Base-by-base conservation (phyloP, 1,140 invertebrate species). In the Pollicipes pollicipes region DNA sequence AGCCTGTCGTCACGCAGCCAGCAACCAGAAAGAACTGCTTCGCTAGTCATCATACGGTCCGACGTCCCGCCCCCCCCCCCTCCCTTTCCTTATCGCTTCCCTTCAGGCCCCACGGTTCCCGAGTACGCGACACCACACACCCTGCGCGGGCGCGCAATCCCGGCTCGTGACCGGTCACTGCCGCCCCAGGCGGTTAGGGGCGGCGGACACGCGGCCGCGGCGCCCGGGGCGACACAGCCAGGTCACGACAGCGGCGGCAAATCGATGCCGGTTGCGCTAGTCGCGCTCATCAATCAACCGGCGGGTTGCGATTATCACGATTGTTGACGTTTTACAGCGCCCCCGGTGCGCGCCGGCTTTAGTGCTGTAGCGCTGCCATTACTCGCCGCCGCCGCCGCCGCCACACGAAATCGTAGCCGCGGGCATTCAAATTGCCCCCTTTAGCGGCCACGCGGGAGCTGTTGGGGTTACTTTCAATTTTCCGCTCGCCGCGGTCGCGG, bases 381-480 rank as follows among this genome's bases (percentile, higher is more conserved):
- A 10, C 13, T 58, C 45, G 45, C 45, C 45, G 45, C 45, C 45
- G 45, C 45, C 45, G 45, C 21, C 45, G 45, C 45, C 45, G 45
- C 45, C 2, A 10, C 13, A 3, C 45, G 13, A 58, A 58, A 58
- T 58, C 45, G 45, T 2, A 58, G 45, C 45, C 45, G 45, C 45
- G 45, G 45, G 45, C 45, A 58, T 58, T 58, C 45, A 58, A 58
- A 58, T 58, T 58, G 45, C 45, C 45, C 45, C 45, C 45, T 58
- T 58, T 58, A 58, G 45, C 45, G 45, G 45, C 45, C 45, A 58
- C 45, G 45, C 45, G 45, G 45, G 45, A 58, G 45, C 45, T 58
- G 45, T 58, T 58, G 45, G 45, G 45, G 45, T 58, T 58, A 58
- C 45, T 58, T 58, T 58, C 45, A 58, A 58, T 58, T 58, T 58